phyloP scores from a whole-genome alignment of 2,888 invertebrate genomes.

The Pheosia gnoma region DNA sequence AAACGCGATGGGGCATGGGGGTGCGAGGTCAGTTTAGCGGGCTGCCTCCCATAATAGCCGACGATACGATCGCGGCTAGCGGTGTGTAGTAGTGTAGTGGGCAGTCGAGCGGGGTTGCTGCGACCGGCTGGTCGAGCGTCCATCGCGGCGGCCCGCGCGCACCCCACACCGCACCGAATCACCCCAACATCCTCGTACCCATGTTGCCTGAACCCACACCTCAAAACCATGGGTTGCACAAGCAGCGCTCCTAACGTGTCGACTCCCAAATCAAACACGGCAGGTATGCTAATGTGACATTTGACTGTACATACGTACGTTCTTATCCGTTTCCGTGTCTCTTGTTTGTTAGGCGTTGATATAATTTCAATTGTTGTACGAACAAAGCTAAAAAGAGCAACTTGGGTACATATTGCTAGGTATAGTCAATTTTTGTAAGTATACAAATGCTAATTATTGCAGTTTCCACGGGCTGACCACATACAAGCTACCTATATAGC shows the following conservation, averaged over 20 bases:
- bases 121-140: slow-evolving; percentile 57
- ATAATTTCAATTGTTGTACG: too few relatives aligned
- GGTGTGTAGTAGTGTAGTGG: slow-evolving; percentile 27
- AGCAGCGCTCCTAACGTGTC: slow-evolving; percentile 72
- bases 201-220: slow-evolving; percentile 35
- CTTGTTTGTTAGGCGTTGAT: neutral
- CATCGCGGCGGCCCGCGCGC: slow-evolving; percentile 30
- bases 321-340: neutral
- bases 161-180: slow-evolving; percentile 27
- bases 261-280: slow-evolving; percentile 52
- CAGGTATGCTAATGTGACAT: slow-evolving; percentile 58
- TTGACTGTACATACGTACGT: slow-evolving; percentile 11
- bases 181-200: slow-evolving; percentile 17
- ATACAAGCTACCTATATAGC: neutral
- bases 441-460: neutral
- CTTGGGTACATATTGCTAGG: too few relatives aligned
- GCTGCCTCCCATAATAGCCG: slow-evolving; percentile 75
- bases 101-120: slow-evolving; percentile 66
- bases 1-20: slow-evolving; percentile 83
- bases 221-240: slow-evolving; percentile 75
- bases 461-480: neutral
- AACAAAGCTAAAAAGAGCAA: too few relatives aligned
- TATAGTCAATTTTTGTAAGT: too few relatives aligned
- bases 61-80: slow-evolving; percentile 71
- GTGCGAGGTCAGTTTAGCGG: slow-evolving; percentile 81